Base-by-base conservation (phyloP, 2,888 invertebrate species). In the Ormyrus thymus region DNA sequence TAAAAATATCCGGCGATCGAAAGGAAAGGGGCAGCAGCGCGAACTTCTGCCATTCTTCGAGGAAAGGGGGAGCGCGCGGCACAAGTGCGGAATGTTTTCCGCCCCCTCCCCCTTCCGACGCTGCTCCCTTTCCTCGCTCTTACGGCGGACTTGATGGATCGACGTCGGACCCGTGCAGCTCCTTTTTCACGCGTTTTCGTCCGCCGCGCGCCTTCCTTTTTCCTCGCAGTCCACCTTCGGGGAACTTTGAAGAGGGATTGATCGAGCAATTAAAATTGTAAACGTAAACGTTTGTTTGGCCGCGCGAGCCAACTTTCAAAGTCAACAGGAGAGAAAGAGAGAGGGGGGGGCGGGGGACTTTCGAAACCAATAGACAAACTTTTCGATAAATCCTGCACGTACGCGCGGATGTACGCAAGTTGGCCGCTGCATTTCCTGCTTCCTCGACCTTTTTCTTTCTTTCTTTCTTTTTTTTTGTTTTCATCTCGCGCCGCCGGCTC, bases 181-280 rank as follows among this genome's bases (percentile, higher is more conserved):
- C n/a, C 46, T 65, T 65, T 66, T 50, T 74, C 59, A 46, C 66
- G 58, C 74, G 45, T 50, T 65, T 74, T 50, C 72, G 11, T 29
- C 8, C 9, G 55, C n/a, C n/a, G 53, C 46, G 10, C 53, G n/a
- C 11, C 15, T 6, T 9, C 8, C 11, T 55, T 15, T n/a, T 65
- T 58, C 51, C 15, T 56, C 10, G 10, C 62, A 43, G 46, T 51
- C 15, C 62, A 15, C 13, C 1, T 50, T 51, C 10, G 43, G 5
- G 51, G 7, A 71, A 61, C 59, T 71, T 75, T 61, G 74, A 70
- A 58, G 77, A 74, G 69, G 59, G 76, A 81, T 74, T 71, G 81
- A 81, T 81, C 79, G 81, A 53, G 68, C 81, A 81, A 81, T 81
- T 81, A 81, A 76, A 81, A 81, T 78, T 76, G 81, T 71, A 80